Base-by-base conservation (phyloP, 2,113 vertebrate genomes). In the Tachysurus fulvidraco region DNA sequence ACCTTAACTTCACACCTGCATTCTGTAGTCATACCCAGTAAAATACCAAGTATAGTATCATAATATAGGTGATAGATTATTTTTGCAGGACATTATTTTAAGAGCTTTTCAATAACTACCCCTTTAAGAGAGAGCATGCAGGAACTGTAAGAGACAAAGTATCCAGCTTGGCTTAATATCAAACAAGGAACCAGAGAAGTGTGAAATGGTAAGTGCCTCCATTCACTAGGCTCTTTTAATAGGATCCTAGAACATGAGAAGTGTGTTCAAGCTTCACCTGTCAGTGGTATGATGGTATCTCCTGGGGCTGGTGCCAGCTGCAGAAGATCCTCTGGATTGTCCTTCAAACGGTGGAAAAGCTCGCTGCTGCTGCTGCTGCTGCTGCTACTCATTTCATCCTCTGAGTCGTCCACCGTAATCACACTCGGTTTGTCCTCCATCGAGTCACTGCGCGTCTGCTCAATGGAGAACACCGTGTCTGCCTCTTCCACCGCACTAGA, bases 401-500 rank as follows among this genome's bases (percentile, higher is more conserved):
- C 64, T 0, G 13, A 50, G 7, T 83, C 84, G 0, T 83, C 57
- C 1, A 85, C 52, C 7, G 11, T n/a, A 8, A 76, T 55, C 4
- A 76, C 64, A 0, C 9, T 82, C 69, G 64, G 79, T 25, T 3
- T 83, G 50, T 88, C 88, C 5, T 90, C 85, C 0, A 2, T 88
- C 14, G 30, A 83, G 8, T 44, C 71, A 13, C 71, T 84, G 0
- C 93, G 91, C 0, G 91, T 95, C 92, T 98, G 97, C 89, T 96
- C 96, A 3, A 94, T 9, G 0, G 97, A 97, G 89, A 97, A 95
- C 65, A 97, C 92, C 5, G 96, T 85, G 0, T 95, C 95, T 0
- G 94, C 93, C 90, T 97, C 94, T 91, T 97, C 95, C 86, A 98
- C 94, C 0, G 91, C 93, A 82, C 97, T 98, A 92, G 11, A 78